Base-by-base conservation (phyloP, 1,140 invertebrate genomes). In the Sarcophaga bullata region DNA sequence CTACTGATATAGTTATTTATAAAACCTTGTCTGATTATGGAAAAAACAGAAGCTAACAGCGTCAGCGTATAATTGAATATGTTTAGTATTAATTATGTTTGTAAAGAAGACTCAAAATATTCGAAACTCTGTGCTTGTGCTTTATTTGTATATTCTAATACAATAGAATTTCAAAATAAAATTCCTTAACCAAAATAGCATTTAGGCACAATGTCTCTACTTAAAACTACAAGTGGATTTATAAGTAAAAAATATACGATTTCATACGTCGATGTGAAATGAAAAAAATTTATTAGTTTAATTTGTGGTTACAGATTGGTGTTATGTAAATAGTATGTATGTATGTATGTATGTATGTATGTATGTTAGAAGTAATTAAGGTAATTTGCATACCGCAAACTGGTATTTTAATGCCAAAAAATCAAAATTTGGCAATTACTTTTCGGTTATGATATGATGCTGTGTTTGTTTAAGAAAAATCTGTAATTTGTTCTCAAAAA, bases 121-220 rank as follows among this genome's bases (percentile, higher is more conserved):
- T 68, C n/a, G 62, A 68, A 68, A 68, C 62, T 68, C 62, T 68
- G 62, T 68, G 62, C 62, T 68, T 68, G 62, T 68, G 62, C 62
- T 68, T 68, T 68, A 6, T 15, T 58, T 58, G n/a, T 68, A 19
- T 68, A 68, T 19, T 25, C 62, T 17, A 19, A 68, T n/a, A 68
- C 62, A 68, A 19, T 25, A 68, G 62, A 68, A 68, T 68, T 68
- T 8, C 62, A 19, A 68, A 68, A 68, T 68, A 68, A 68, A 68
- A 17, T 68, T 68, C 62, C 62, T 19, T 68, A 68, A 68, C 62
- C 62, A 68, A 68, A 68, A 19, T 68, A 68, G 62, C 62, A 68
- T 68, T 68, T 68, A 68, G 62, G 62, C 62, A 68, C 62, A 58
- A 15, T 58, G 62, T 68, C 17, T 68, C 62, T 68, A 68, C 62